Evolutionary conservation across 1,140 invertebrate species (phyloP).

Genomic region (Nylanderia fulva): DNA sequence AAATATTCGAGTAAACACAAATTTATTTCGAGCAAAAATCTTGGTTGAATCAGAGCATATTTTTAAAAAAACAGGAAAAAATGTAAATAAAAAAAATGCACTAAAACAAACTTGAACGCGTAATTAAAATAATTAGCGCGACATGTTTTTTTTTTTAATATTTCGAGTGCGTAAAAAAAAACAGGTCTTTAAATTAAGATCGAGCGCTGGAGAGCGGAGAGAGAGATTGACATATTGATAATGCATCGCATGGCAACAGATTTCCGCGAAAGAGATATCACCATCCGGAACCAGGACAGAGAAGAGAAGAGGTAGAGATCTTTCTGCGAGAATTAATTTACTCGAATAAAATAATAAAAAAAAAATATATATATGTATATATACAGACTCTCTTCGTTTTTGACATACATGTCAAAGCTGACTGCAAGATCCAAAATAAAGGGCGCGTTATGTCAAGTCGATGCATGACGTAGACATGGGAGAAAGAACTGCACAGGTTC

Average conservation of each 20-base stretch:
- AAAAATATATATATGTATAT: too few relatives aligned
- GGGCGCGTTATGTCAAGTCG: slow-evolving; percentile 47
- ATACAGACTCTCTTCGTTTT: not conserved
- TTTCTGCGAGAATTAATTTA: not conserved
- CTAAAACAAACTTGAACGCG: too few relatives aligned
- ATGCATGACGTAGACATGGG: slow-evolving; percentile 58
- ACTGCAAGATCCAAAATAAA: too few relatives aligned
- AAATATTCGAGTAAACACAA: too few relatives aligned
- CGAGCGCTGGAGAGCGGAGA: too few relatives aligned
- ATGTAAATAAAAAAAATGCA: too few relatives aligned
- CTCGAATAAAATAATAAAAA: not conserved
- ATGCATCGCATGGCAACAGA: not conserved
- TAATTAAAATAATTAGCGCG: too few relatives aligned
- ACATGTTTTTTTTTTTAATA: too few relatives aligned
- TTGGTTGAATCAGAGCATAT: too few relatives aligned
- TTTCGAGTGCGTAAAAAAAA: too few relatives aligned
- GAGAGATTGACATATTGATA: slow-evolving; percentile 27
- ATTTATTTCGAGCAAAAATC: too few relatives aligned
- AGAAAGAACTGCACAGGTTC: slow-evolving; percentile 51
- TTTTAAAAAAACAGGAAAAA: too few relatives aligned
- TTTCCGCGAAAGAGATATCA: not conserved
- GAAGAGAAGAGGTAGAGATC: not conserved
- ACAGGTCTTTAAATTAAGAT: not conserved
- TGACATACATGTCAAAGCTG: not conserved
- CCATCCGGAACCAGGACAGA: not conserved